Percentiles rank a stretch among this genome's conserved stretches.
Evolutionary conservation across 2,888 invertebrate genomes (phyloP).

Genomic region (Hyalella azteca): DNA sequence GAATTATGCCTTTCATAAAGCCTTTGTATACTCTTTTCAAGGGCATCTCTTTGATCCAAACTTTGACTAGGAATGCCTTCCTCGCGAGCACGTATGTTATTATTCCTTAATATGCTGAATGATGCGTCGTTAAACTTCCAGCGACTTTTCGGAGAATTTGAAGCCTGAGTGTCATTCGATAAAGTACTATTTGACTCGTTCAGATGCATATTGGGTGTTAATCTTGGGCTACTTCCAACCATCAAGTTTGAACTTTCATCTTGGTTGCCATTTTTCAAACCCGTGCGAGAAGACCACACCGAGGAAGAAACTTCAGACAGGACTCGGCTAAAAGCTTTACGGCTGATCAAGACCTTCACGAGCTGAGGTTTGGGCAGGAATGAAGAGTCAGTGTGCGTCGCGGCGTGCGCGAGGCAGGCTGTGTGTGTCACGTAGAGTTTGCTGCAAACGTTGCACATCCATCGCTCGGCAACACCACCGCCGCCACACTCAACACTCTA

Average conservation of each 20-base stretch:
- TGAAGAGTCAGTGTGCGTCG: slow-evolving; percentile 46
- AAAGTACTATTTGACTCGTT: neutral
- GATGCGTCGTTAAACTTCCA: neutral
- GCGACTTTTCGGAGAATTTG: neutral
- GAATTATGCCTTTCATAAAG: neutral
- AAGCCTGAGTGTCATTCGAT: neutral
- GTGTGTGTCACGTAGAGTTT: slow-evolving; percentile 46
- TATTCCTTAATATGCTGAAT: neutral
- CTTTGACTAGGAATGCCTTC: neutral
- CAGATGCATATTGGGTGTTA: neutral
- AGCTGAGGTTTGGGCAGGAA: slow-evolving; percentile 47
- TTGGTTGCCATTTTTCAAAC: neutral
- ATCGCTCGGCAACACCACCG: slow-evolving; percentile 32
- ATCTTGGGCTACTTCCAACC: neutral
- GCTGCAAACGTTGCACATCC: slow-evolving; percentile 53
- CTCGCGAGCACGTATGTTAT: slow-evolving; percentile 6
- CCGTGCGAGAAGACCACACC: too few relatives aligned
- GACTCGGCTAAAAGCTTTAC: neutral
- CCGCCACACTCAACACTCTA: slow-evolving; percentile 31
- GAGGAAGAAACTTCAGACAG: neutral
- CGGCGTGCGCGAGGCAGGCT: slow-evolving; percentile 48
- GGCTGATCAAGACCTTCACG: slow-evolving; percentile 17
- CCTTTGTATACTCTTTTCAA: slow-evolving; percentile 6
- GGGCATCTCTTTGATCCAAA: slow-evolving; percentile 9
- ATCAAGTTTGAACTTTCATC: neutral